A percentile compares a stretch with the other conserved stretches of the same genome.
Conservation (phyloP, 1,140 invertebrate species). For the Acyrthosiphon pisum region DNA sequence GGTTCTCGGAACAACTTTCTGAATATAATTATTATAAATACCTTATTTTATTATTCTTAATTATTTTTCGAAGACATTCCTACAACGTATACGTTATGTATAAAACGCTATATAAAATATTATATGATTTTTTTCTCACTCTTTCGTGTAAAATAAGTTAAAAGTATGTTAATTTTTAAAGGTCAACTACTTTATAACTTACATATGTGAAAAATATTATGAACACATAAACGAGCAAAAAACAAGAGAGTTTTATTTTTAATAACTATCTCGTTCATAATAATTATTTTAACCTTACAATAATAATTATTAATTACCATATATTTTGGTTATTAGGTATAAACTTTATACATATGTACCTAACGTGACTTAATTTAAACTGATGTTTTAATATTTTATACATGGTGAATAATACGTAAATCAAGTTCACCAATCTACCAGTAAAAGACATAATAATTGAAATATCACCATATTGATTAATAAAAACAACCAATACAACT, state of each 20-base stretch:
- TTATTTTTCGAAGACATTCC: neutral
- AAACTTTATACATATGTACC: neutral
- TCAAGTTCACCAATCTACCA: neutral
- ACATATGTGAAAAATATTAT: neutral
- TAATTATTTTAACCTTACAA: neutral
- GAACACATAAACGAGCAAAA: neutral
- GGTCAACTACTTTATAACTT: neutral
- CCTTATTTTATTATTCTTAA: slow-evolving; percentile 12
- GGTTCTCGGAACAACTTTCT: neutral
- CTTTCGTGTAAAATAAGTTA: neutral
- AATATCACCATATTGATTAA: too few species aligned
- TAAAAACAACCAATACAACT: too few species aligned
- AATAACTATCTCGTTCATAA: neutral
- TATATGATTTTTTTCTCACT: neutral
- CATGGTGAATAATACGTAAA: neutral
- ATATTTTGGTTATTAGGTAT: neutral
- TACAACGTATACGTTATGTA: neutral
- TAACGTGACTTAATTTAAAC: neutral
- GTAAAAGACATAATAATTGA: too few species aligned
- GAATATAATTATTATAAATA: slow-evolving; percentile 2
- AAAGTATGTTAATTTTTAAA: slow-evolving; percentile 9
- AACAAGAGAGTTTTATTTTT: neutral
- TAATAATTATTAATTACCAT: neutral
- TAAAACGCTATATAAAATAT: neutral
- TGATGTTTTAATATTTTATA: neutral